Evolutionary conservation across 2,797 vertebrate species (phyloP).

Genomic region (Champsocephalus gunnari): DNA sequence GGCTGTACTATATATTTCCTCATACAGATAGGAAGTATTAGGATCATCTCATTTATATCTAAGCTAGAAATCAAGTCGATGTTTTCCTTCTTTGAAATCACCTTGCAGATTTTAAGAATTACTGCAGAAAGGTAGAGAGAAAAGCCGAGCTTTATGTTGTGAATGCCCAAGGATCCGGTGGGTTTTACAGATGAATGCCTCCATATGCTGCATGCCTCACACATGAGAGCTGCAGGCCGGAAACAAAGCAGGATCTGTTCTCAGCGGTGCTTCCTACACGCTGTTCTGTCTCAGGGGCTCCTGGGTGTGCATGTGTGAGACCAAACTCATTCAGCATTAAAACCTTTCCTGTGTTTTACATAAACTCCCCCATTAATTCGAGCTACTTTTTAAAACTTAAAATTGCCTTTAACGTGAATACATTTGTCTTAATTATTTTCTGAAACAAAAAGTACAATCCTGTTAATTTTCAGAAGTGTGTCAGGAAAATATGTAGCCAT

Average conservation of each 20-base stretch:
- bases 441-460: conserved; percentile 17
- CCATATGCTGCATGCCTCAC: conserved; percentile 81
- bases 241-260: conserved; percentile 66
- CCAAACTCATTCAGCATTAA: conserved; percentile 55
- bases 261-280: conserved; percentile 60
- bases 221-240: conserved; percentile 74
- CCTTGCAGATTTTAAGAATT: conserved; percentile 18
- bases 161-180: conserved; percentile 49
- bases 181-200: conserved; percentile 76
- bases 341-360: conserved; percentile 38
- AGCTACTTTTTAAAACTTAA: not conserved
- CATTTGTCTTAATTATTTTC: conserved; percentile 24
- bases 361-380: conserved; percentile 6
- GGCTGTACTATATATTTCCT: too few species aligned
- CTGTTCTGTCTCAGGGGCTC: conserved; percentile 66
- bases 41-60: too few species aligned
- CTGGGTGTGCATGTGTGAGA: conserved; percentile 62
- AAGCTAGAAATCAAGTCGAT: too few species aligned
- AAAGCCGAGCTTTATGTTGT: conserved; percentile 52
- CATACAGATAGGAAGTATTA: too few species aligned
- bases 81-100: not conserved
- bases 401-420: conserved; percentile 4
- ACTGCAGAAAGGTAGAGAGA: conserved; percentile 33
- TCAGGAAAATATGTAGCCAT: conserved; percentile 18
- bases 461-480: conserved; percentile 15